Evolutionary conservation across 1,140 invertebrate genomes (phyloP).

Genomic region (Trichonephila clavata): DNA sequence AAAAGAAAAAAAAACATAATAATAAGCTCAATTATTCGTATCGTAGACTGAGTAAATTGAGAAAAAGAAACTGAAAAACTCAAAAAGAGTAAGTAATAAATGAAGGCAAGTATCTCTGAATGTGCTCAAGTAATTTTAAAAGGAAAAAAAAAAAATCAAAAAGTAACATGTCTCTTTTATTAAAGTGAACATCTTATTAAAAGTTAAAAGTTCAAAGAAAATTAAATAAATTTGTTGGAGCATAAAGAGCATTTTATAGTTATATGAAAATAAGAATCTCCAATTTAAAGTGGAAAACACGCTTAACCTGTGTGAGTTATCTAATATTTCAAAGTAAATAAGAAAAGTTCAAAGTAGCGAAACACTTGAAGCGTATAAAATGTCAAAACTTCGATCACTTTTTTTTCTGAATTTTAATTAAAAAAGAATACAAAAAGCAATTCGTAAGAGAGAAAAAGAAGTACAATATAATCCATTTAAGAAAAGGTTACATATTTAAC

Average conservation of each 20-base stretch:
- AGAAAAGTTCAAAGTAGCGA: neutral
- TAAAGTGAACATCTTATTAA: neutral
- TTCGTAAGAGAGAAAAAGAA: neutral
- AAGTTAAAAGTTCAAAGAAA: neutral
- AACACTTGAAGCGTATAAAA: neutral
- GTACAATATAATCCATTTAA: neutral
- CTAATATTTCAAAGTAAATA: neutral
- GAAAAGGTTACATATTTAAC: neutral
- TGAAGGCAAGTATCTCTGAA: too few species aligned
- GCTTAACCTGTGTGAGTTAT: neutral
- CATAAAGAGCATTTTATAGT: neutral
- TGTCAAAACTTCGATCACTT: neutral
- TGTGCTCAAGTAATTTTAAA: neutral
- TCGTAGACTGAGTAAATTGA: too few species aligned
- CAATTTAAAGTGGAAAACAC: neutral
- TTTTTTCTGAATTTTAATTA: constrained; percentile 32
- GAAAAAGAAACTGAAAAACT: too few species aligned
- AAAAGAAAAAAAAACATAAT: too few species aligned
- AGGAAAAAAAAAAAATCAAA: too few species aligned
- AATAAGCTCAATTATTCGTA: too few species aligned
- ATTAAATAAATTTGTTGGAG: neutral
- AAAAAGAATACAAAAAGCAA: neutral
- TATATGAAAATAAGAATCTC: neutral
- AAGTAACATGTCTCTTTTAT: neutral
- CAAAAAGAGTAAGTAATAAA: too few species aligned